Percentiles rank a stretch among this genome's conserved stretches.
These are phyloP conservation scores for Chelon auratus DNA, from an alignment of 2,797 vertebrate genomes.

Conservation along the genomic window DNA sequence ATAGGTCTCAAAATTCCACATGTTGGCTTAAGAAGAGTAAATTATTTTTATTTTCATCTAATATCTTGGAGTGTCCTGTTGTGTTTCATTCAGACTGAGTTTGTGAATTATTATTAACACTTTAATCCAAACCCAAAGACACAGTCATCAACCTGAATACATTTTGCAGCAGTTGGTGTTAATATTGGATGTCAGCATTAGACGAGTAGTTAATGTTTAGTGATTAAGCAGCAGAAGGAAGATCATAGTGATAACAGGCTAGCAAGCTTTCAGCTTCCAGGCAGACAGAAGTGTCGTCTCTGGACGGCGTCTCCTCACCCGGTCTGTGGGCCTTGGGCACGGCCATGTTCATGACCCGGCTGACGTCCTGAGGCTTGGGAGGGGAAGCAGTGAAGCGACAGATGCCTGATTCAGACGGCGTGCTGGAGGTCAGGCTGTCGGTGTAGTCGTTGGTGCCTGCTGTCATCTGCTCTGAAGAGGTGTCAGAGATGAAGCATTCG, in stretches of 20 bases:
- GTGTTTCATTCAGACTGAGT: background rate
- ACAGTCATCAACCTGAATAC: background rate
- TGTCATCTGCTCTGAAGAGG: slow-evolving; percentile 97
- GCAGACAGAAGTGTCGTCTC: slow-evolving; percentile 6
- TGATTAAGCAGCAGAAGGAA: background rate
- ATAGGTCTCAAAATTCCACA: background rate
- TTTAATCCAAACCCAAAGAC: no score
- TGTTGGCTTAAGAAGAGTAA: no score
- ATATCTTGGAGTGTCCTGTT: background rate
- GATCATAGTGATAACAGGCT: slow-evolving; percentile 2
- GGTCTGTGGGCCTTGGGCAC: slow-evolving; percentile 98
- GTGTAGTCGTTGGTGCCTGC: slow-evolving; percentile 99
- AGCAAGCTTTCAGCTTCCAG: background rate
- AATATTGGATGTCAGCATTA: slow-evolving; percentile 18
- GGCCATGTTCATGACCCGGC: slow-evolving; percentile 95
- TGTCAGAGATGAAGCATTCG: slow-evolving; percentile 99
- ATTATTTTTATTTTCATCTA: no score
- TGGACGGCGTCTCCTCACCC: slow-evolving; percentile 83
- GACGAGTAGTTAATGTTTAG: slow-evolving; percentile 23
- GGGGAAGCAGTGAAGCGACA: slow-evolving; percentile 98
- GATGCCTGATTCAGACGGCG: slow-evolving; percentile 98
- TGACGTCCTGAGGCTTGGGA: slow-evolving; percentile 97
- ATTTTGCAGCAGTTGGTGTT: slow-evolving; percentile 10
- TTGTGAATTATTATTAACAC: no score
- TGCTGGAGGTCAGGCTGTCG: slow-evolving; percentile 98